Evolutionary conservation across 2,113 vertebrate species (phyloP).

Genomic region (Paradoxurus hermaphroditus): DNA sequence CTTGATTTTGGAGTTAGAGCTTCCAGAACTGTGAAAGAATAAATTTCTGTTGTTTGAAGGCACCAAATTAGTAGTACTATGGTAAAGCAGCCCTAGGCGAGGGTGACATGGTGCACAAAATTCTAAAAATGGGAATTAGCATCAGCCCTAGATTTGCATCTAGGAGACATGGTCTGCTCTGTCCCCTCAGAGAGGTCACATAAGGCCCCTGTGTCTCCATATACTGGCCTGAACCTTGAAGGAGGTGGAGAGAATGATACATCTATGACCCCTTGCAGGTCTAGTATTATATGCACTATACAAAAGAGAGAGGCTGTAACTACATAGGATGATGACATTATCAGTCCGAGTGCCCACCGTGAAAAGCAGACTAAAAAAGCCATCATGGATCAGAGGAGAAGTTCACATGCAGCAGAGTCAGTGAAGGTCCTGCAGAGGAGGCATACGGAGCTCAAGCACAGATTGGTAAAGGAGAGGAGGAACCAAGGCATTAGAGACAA

Average conservation of each 20-base stretch:
- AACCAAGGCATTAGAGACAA: too few species aligned
- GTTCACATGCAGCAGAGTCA: too few species aligned
- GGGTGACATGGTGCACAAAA: background rate
- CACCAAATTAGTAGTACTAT: background rate
- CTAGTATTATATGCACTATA: background rate
- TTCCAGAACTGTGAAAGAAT: background rate
- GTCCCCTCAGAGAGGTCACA: background rate
- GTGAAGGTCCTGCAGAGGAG: background rate
- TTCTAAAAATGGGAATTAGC: background rate
- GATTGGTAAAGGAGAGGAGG: background rate
- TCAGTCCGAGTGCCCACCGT: background rate
- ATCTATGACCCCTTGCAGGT: fast-evolving
- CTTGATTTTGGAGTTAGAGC: background rate
- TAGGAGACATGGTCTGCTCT: background rate
- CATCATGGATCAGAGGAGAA: background rate
- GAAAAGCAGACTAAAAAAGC: background rate
- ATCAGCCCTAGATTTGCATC: background rate
- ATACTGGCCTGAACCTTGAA: background rate
- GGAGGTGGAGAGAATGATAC: background rate
- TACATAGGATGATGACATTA: background rate
- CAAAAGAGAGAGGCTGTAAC: background rate
- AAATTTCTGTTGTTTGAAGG: background rate
- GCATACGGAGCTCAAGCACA: background rate
- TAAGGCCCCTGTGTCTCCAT: background rate
- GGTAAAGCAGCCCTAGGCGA: background rate